These are phyloP conservation scores for Cheirogaleus medius DNA, from an alignment of 2,113 vertebrate species.

Conservation along the genomic window DNA sequence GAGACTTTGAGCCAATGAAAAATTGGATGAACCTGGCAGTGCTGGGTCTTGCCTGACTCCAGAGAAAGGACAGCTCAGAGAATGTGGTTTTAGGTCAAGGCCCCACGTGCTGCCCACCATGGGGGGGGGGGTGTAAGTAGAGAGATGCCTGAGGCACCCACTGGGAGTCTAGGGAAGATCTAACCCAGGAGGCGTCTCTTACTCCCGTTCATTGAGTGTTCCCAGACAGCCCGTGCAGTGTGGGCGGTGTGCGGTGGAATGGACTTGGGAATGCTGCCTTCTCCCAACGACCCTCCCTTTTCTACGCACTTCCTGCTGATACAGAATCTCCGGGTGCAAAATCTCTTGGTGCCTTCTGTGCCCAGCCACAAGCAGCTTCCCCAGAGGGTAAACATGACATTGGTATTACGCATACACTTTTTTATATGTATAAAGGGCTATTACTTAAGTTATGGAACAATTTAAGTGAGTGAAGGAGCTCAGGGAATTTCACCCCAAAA, in stretches of 20 bases:
- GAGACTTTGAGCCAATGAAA: neutral
- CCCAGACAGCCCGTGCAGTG: neutral
- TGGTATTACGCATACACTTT: neutral
- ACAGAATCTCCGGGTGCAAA: neutral
- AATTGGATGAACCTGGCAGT: neutral
- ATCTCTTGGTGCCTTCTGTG: neutral
- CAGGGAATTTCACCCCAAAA: too few species aligned
- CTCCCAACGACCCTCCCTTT: accelerated
- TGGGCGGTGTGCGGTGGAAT: neutral
- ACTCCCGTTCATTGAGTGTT: neutral
- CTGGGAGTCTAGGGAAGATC: neutral
- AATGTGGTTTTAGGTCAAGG: neutral
- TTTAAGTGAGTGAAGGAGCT: neutral
- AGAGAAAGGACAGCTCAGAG: neutral
- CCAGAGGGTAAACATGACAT: neutral
- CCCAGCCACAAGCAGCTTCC: neutral
- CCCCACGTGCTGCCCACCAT: neutral
- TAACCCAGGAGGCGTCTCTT: neutral
- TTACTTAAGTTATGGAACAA: neutral
- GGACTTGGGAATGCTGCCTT: too few species aligned
- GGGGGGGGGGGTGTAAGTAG: accelerated
- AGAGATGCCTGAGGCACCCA: accelerated
- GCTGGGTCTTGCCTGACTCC: neutral
- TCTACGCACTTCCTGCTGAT: neutral
- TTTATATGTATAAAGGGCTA: neutral